These are phyloP conservation scores for Chironomus riparius DNA, from an alignment of 2,888 invertebrate genomes.

Conservation along the genomic window DNA sequence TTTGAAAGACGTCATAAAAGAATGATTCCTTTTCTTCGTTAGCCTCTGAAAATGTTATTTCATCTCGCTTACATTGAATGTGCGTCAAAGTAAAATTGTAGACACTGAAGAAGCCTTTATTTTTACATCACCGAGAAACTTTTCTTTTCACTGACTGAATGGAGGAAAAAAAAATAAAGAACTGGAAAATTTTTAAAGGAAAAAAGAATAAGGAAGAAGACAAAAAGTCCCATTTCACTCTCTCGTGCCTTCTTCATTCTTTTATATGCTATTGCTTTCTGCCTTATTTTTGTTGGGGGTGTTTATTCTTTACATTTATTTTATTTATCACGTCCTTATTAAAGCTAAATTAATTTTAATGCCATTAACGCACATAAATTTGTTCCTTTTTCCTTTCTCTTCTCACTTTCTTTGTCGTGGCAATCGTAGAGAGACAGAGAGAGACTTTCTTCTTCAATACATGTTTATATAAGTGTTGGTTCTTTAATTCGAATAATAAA, in stretches of 20 bases:
- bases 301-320: constrained; percentile 19
- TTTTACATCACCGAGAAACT: background rate
- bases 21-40: background rate
- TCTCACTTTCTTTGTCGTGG: background rate
- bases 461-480: background rate
- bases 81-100: background rate
- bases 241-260: background rate
- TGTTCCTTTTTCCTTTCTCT: background rate
- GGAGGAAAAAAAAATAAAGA: background rate
- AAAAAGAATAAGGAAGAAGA: background rate
- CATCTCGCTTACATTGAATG: background rate
- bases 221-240: constrained; percentile 7
- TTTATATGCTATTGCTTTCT: background rate
- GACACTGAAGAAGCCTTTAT: background rate
- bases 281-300: constrained; percentile 9
- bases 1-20: too few species aligned
- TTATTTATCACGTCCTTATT: constrained; percentile 27
- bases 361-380: constrained; percentile 26
- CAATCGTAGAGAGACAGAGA: background rate
- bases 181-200: background rate
- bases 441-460: background rate
- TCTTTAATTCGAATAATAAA: constrained; percentile 22
- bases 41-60: background rate
- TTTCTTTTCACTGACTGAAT: background rate
- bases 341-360: constrained; percentile 26